These are phyloP conservation scores for Ammodytes dubius DNA, from an alignment of 2,113 vertebrate genomes.

Conservation along the genomic window DNA sequence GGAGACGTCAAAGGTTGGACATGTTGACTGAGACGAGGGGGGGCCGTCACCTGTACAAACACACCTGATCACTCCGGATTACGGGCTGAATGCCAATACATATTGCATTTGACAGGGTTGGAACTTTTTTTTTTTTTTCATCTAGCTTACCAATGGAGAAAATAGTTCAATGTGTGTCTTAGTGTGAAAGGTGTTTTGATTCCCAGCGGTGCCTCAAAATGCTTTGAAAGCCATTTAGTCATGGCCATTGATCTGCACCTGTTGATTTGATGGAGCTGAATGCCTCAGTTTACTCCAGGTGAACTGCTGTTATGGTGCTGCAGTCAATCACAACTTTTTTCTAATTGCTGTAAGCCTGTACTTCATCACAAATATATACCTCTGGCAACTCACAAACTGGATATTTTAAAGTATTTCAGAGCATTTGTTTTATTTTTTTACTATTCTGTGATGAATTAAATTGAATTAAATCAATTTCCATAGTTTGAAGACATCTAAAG, in stretches of 20 bases:
- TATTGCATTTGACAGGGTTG: background rate
- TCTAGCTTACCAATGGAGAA: background rate
- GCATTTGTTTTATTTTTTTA: background rate
- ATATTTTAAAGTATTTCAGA: background rate
- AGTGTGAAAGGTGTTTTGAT: background rate
- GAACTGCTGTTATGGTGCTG: conserved; percentile 24
- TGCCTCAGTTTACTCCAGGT: conserved; percentile 27
- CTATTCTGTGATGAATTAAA: background rate
- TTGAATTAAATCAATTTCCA: no score
- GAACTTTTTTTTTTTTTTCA: background rate
- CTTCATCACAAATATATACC: background rate
- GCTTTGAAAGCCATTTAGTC: conserved; percentile 35
- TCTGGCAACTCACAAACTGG: background rate
- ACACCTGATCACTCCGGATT: background rate
- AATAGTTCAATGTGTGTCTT: background rate
- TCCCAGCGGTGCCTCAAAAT: conserved; percentile 9
- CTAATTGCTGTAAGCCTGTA: background rate
- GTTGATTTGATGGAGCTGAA: conserved; percentile 55
- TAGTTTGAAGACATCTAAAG: background rate
- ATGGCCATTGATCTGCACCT: conserved; percentile 49
- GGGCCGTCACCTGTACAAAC: conserved; percentile 17
- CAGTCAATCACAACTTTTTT: conserved; percentile 13
- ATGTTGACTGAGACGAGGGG: background rate
- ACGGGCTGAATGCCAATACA: background rate
- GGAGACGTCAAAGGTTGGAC: conserved; percentile 17